These are phyloP conservation scores for Menura novaehollandiae DNA, from an alignment of 2,113 vertebrate genomes.

Conservation along the genomic window DNA sequence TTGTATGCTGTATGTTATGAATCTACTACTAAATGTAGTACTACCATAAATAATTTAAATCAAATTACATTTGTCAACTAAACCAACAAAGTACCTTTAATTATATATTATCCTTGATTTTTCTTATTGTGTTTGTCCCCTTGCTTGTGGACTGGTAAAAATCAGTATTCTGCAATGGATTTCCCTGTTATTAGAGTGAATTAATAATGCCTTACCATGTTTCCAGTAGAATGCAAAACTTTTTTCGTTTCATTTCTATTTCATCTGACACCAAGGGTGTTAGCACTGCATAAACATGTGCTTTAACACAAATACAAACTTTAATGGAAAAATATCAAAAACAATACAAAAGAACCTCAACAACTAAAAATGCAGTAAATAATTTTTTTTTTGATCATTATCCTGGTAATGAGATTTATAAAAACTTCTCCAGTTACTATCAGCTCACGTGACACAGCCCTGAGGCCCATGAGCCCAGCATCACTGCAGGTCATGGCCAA, in stretches of 20 bases:
- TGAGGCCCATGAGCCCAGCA: not conserved
- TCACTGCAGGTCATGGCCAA: not conserved
- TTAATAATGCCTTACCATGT: not conserved
- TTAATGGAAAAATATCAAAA: not conserved
- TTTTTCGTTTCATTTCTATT: not conserved
- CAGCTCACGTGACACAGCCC: not conserved
- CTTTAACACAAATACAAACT: not conserved
- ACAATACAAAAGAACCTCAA: not conserved
- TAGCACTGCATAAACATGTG: not conserved
- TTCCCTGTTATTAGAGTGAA: not conserved
- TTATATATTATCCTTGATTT: not conserved
- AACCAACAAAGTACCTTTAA: not conserved
- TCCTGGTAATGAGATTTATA: not conserved
- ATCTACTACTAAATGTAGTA: not conserved
- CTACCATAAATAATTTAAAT: slow-evolving; percentile 38
- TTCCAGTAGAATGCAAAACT: not conserved
- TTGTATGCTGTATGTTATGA: no score
- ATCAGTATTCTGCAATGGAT: not conserved
- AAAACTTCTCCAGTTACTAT: not conserved
- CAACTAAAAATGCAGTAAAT: not conserved
- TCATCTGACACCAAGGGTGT: not conserved
- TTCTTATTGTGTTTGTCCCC: not conserved
- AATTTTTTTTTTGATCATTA: not conserved
- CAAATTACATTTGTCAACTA: slow-evolving; percentile 21
- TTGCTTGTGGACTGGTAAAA: not conserved